Conservation (phyloP, 2,797 vertebrate species). For the Liparis tanakae region DNA sequence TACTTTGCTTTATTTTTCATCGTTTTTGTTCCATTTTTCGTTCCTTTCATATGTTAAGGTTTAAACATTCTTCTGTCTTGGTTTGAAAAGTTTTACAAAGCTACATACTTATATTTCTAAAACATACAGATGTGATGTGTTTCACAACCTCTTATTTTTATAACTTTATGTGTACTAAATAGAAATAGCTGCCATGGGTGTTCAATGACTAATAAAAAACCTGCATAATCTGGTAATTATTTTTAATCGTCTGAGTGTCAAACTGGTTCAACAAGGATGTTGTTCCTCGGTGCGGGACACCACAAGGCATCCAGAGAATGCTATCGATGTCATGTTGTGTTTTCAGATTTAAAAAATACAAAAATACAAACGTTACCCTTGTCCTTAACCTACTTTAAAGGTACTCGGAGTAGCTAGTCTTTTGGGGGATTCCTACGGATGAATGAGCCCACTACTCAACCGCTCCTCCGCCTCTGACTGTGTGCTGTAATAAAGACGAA, state of each 20-base stretch:
- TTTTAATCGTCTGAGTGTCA: background rate
- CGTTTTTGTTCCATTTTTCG: background rate
- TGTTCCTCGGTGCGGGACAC: background rate
- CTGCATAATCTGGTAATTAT: background rate
- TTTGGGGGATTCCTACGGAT: background rate
- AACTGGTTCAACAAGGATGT: background rate
- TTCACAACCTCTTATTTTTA: background rate
- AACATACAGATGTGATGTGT: background rate
- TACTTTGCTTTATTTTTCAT: background rate
- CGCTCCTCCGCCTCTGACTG: background rate
- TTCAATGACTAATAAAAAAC: background rate
- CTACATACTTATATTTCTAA: background rate
- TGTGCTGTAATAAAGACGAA: conserved; percentile 1
- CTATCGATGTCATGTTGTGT: background rate
- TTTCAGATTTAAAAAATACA: background rate
- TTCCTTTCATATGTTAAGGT: background rate
- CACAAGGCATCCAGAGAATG: background rate
- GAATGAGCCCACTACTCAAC: background rate
- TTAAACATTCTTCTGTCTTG: background rate
- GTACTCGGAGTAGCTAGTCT: background rate
- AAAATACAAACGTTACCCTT: background rate
- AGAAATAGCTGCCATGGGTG: background rate
- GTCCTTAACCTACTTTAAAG: background rate
- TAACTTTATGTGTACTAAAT: background rate
- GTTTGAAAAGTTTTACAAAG: background rate